These are phyloP conservation scores for Rhinichthys osculus DNA, from an alignment of 2,797 vertebrate species.

Conservation along the genomic window DNA sequence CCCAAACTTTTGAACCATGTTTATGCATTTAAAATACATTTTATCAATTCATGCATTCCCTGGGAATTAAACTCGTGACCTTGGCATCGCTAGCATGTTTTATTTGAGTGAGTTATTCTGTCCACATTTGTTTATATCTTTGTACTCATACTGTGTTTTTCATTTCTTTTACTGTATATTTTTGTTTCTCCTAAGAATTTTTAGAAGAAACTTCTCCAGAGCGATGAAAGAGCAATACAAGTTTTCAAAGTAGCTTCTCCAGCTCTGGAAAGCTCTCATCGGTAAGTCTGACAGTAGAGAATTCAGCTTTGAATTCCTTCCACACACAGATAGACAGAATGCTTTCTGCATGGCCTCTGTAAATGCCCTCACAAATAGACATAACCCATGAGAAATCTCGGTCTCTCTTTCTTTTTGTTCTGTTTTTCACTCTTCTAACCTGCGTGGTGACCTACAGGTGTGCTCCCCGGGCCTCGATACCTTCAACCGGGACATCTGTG, in stretches of 20 bases:
- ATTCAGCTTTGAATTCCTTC: background rate
- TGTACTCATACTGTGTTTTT: background rate
- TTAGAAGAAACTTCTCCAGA: background rate
- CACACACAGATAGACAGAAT: conserved; percentile 6
- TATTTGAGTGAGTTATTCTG: background rate
- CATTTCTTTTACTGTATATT: background rate
- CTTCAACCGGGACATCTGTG: conserved; percentile 48
- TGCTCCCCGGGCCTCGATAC: background rate
- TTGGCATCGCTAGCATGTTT: background rate
- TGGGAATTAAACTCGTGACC: background rate
- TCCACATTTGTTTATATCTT: background rate
- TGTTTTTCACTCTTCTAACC: conserved; percentile 25
- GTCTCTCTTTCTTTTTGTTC: background rate
- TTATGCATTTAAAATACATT: background rate
- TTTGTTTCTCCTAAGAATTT: background rate
- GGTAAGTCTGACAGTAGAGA: background rate
- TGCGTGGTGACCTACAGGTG: conserved; percentile 44
- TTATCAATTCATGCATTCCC: background rate
- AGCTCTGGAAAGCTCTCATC: background rate
- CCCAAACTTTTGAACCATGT: background rate
- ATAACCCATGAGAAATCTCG: conserved; percentile 42
- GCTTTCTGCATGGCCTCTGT: conserved; percentile 2
- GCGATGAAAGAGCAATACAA: background rate
- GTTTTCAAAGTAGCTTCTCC: background rate
- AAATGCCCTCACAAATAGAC: conserved; percentile 31